phyloP scores from a whole-genome alignment of 2,113 vertebrate species.

The Colius striatus region DNA sequence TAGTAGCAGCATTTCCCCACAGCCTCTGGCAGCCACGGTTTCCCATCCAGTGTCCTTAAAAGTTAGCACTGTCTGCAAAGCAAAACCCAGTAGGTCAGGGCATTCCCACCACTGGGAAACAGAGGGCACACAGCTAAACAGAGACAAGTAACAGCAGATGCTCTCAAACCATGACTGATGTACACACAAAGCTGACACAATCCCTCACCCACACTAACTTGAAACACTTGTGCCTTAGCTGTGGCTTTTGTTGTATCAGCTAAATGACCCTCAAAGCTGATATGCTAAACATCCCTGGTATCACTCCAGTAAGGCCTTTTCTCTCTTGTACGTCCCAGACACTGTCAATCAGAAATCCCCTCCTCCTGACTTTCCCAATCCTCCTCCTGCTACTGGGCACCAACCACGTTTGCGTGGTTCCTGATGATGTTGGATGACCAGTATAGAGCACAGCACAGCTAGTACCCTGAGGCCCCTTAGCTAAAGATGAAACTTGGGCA shows the following conservation, averaged over 20 bases:
- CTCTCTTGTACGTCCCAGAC: background rate
- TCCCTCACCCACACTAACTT: background rate
- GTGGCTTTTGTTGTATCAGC: background rate
- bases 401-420: background rate
- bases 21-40: background rate
- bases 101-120: background rate
- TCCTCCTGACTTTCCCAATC: background rate
- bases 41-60: background rate
- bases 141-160: background rate
- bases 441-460: background rate
- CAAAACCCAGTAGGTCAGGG: background rate
- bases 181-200: background rate
- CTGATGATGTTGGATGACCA: background rate
- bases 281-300: background rate
- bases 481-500: background rate
- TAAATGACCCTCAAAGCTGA: background rate
- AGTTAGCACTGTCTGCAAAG: background rate
- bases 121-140: background rate
- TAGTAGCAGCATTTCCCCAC: background rate
- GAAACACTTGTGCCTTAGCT: background rate
- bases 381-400: background rate
- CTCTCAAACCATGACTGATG: background rate
- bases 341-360: background rate
- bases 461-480: background rate
- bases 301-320: background rate